These are phyloP conservation scores for Acrobasis repandana DNA, from an alignment of 2,888 invertebrate species.

Conservation along the genomic window DNA sequence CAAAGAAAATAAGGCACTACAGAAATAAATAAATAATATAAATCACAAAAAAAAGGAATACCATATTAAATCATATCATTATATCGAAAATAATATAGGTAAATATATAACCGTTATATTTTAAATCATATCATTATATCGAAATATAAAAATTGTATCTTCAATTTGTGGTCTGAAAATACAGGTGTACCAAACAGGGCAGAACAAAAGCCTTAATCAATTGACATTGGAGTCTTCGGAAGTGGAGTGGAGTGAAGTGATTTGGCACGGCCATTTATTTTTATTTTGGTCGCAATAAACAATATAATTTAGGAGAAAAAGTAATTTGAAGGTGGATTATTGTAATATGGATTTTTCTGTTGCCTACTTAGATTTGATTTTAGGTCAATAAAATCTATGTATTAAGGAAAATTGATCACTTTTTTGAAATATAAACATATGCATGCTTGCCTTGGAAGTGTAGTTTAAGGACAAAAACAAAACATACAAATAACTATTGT, in stretches of 20 bases:
- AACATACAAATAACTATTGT: too few species aligned
- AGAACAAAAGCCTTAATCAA: constrained; percentile 12
- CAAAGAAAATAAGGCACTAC: too few species aligned
- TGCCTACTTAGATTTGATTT: too few species aligned
- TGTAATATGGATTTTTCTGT: background rate
- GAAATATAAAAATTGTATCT: constrained; percentile 1
- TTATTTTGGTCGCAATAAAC: background rate
- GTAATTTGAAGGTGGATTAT: background rate
- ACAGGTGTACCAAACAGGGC: constrained; percentile 2
- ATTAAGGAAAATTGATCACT: too few species aligned
- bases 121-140: constrained; percentile 8
- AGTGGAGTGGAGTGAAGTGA: constrained; percentile 10
- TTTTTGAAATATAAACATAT: too few species aligned
- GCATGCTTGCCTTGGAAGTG: too few species aligned
- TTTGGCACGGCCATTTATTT: background rate
- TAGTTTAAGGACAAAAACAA: too few species aligned
- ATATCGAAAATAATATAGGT: too few species aligned
- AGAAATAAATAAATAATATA: too few species aligned
- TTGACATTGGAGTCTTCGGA: constrained; percentile 10
- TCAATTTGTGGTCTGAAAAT: constrained; percentile 10
- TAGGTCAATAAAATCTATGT: too few species aligned
- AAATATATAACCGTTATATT: background rate
- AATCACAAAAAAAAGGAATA: too few species aligned
- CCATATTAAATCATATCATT: too few species aligned
- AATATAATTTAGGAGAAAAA: background rate